Base-by-base conservation (phyloP, 2,113 vertebrate genomes). In the Mandrillus leucophaeus region DNA sequence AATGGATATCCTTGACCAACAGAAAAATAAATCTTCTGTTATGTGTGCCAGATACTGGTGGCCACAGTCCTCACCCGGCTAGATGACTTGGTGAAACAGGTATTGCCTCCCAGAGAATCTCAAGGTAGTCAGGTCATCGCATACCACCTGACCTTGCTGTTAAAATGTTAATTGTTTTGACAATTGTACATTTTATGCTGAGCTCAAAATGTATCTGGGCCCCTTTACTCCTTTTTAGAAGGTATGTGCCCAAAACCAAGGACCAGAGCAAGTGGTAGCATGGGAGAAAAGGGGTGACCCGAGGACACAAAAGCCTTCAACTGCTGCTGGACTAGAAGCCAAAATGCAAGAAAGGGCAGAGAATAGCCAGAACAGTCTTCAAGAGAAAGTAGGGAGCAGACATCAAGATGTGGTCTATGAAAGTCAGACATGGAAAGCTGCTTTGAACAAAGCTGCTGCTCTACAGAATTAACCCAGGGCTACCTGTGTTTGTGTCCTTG, bases 161-260 rank as follows among this genome's bases (percentile, higher is more conserved):
- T 79, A n/a, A 45, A 66, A 35, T 48, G 68, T 50, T 50, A 50
- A 52, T 40, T 48, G 22, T 20, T 38, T 23, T 73, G 40, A 75
- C 22, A 43, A 2, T 48, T 27, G 17, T 1, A 20, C 10, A 22
- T 57, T 55, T 55, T 35, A 64, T 4, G 50, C 66, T 22, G 9
- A 52, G 23, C 18, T 55, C 30, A 40, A 20, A 43, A 32, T 3
- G 2, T 25, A 13, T 38, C 45, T 40, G 25, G 61, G 70, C 8
- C n/a, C 84, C 25, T 38, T 4, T 50, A 16, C 10, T 48, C 6
- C 50, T 32, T 73, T 85, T 27, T 0, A 43, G 45, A 38, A 64
- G 73, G 7, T 3, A 8, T 5, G 10, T 50, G 18, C 30, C 25
- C 10, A 16, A 80, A n/a, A n/a, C 8, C 0, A 3, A 76, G 66